These are phyloP conservation scores for Cantharis rustica DNA, from an alignment of 2,888 invertebrate genomes.

Conservation along the genomic window DNA sequence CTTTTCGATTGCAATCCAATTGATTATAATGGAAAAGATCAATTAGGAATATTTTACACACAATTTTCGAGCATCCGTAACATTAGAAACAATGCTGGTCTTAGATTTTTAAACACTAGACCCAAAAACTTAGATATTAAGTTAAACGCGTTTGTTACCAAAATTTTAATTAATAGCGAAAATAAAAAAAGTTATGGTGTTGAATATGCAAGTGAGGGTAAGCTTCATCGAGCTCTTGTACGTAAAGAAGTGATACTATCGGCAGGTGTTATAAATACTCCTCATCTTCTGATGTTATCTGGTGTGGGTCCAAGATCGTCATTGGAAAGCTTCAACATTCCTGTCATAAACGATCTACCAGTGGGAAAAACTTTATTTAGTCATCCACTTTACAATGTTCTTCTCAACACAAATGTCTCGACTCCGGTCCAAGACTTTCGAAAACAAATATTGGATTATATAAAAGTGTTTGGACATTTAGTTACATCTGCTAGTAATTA, in stretches of 20 bases:
- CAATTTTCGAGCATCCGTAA: conserved; percentile 59
- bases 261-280: conserved; percentile 71
- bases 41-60: conserved; percentile 60
- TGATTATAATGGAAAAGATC: conserved; percentile 70
- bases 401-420: not conserved
- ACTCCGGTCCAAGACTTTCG: not conserved
- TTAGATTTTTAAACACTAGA: conserved; percentile 53
- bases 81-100: conserved; percentile 60
- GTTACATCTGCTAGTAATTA: not conserved
- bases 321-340: conserved; percentile 51
- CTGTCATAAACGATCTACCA: conserved; percentile 58
- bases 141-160: conserved; percentile 58
- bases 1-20: conserved; percentile 57
- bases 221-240: conserved; percentile 51
- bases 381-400: not conserved
- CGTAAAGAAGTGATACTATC: conserved; percentile 65
- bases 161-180: conserved; percentile 50
- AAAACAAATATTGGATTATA: not conserved
- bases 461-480: not conserved
- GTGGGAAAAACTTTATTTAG: conserved; percentile 50
- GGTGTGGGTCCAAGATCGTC: conserved; percentile 60
- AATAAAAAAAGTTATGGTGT: conserved; percentile 56
- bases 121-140: conserved; percentile 61
- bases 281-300: conserved; percentile 79
- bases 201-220: conserved; percentile 51